Conservation (phyloP, 2,888 invertebrate species). For the Drosophila mimica region DNA sequence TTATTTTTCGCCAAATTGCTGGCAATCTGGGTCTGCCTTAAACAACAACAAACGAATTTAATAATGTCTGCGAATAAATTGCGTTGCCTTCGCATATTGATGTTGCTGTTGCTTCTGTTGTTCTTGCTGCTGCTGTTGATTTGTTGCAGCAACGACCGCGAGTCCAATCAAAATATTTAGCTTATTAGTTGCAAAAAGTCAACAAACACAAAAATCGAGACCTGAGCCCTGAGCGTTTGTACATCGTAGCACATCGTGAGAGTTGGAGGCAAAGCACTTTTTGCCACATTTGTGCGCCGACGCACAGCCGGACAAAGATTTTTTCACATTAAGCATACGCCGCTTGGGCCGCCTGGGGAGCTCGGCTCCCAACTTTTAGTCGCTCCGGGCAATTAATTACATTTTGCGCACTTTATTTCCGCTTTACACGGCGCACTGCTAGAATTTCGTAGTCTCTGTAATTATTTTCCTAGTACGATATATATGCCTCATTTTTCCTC, state of each 20-base stretch:
- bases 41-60: conserved; percentile 49
- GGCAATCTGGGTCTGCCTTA: conserved; percentile 52
- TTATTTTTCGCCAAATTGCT: conserved; percentile 62
- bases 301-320: conserved; percentile 29
- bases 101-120: conserved; percentile 34
- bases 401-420: conserved; percentile 79
- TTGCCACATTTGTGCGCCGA: conserved; percentile 37
- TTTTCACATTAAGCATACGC: conserved; percentile 55
- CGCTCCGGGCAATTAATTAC: conserved; percentile 72
- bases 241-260: conserved; percentile 27
- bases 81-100: conserved; percentile 28
- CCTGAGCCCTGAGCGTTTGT: not conserved
- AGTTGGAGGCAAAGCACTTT: conserved; percentile 32
- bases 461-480: conserved; percentile 51
- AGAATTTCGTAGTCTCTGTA: conserved; percentile 62
- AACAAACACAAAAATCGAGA: conserved; percentile 28
- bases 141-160: conserved; percentile 38
- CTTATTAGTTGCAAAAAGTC: conserved; percentile 70
- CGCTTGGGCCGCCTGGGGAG: conserved; percentile 31
- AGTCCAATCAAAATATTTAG: conserved; percentile 74
- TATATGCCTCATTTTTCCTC: conserved; percentile 39
- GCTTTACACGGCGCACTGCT: conserved; percentile 63
- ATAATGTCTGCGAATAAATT: conserved; percentile 52
- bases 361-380: not conserved
- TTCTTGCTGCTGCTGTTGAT: conserved; percentile 15